Conservation (phyloP, 2,113 vertebrate genomes). For the Prochilodus magdalenae region DNA sequence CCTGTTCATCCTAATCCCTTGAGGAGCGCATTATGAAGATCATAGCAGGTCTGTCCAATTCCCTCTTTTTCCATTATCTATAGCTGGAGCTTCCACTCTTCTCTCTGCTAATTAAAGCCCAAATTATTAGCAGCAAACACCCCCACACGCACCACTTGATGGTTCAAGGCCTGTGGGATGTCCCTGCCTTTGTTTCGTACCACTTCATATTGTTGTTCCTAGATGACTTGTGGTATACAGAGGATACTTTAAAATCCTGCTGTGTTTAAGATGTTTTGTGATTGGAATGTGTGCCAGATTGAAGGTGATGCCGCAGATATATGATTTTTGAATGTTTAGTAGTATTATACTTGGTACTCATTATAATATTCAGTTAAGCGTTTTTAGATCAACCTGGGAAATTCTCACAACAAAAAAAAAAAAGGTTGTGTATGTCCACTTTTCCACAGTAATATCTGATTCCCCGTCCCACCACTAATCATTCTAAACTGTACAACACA, state of each 20-base stretch:
- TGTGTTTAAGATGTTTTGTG: too few relatives aligned
- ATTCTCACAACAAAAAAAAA: too few relatives aligned
- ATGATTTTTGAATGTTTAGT: too few relatives aligned
- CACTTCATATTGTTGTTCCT: constrained; percentile 29
- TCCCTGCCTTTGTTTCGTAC: constrained; percentile 36
- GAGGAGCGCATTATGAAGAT: constrained; percentile 52
- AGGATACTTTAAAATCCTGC: not conserved
- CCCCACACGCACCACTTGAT: constrained; percentile 13
- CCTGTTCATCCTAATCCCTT: constrained; percentile 4
- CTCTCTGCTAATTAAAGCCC: constrained; percentile 53
- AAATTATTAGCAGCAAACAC: constrained; percentile 31
- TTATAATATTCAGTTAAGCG: too few relatives aligned
- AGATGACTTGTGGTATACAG: not conserved
- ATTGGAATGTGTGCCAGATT: too few relatives aligned
- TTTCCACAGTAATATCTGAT: too few relatives aligned
- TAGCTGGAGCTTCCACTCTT: constrained; percentile 16
- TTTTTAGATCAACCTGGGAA: too few relatives aligned
- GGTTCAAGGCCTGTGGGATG: constrained; percentile 45
- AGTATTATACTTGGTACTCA: too few relatives aligned
- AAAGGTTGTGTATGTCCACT: too few relatives aligned
- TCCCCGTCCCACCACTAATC: too few relatives aligned
- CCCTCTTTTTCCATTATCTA: constrained; percentile 24
- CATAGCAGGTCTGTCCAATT: constrained; percentile 34
- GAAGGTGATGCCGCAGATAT: too few relatives aligned
- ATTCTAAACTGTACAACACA: too few relatives aligned